Base-by-base conservation (phyloP, 2,113 vertebrate genomes). In the Rhegmatorhina hoffmannsi region DNA sequence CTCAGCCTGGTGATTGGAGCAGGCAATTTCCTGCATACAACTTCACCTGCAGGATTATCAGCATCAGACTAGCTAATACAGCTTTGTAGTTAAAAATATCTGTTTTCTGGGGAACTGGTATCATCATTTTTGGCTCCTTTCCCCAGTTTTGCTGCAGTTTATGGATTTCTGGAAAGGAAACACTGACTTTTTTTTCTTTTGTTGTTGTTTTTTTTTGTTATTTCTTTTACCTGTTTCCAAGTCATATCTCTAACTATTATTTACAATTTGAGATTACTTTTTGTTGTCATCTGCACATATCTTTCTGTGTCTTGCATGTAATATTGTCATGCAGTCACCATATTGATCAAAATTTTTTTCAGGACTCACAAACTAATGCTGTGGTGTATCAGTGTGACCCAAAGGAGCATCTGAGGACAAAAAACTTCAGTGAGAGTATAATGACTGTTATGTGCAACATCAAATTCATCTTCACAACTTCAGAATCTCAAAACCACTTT, bases 291-390 rank as follows among this genome's bases (percentile, higher is more conserved):
- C 95, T 96, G 59, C 68, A 85, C 78, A 18, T 85, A 95, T 96
- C 95, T 97, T 97, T 97, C 96, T 93, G 83, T 97, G 93, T 98
- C 95, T 87, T 88, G 76, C 46, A 63, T 67, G 70, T 96, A 87
- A 62, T 90, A 68, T 34, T 97, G 87, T 98, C 97, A 97, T 55
- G 29, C 38, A 74, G 59, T 93, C 90, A 90, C 96, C 96, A 96
- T 92, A 43, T 4, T 78, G 91, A 92, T 84, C 80, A 91, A 74
- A 24, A 33, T 77, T 96, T 29, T 94, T 90, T 94, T 81, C 82
- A 81, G 59, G 86, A 82, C 83, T 96, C 80, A 50, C 64, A 92
- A 93, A 94, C 80, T 88, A 85, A 93, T 36, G 63, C 8, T 24
- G 8, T 28, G 38, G 69, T 75, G 33, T 89, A 97, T 95, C 95